Evolutionary conservation across 2,113 vertebrate species (phyloP).

Genomic region (Megaceryle torquata): DNA sequence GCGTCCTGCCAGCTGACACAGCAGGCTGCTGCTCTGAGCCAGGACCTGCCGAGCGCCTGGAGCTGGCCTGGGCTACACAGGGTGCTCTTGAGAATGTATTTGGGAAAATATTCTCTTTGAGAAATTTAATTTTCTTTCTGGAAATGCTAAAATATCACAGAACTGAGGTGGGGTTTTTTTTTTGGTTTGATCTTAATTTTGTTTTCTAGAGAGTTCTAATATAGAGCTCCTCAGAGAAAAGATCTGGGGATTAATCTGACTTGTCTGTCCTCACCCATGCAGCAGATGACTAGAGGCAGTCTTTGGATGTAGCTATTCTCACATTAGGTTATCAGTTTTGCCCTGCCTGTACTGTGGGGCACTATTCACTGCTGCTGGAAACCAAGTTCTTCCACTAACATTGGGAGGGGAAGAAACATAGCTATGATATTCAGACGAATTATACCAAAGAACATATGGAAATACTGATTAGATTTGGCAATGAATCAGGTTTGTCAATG

Average conservation of each 20-base stretch:
- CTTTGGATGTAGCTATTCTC: neutral
- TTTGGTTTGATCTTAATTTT: fast-evolving
- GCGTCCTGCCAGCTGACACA: neutral
- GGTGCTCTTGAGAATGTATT: fast-evolving
- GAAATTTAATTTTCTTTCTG: neutral
- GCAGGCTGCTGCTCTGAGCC: neutral
- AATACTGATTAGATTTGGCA: neutral
- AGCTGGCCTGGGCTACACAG: neutral
- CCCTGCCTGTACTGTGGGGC: neutral
- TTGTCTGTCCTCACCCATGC: neutral
- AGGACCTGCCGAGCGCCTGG: fast-evolving
- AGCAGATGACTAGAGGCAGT: neutral
- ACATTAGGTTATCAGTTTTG: neutral
- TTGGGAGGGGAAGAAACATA: neutral
- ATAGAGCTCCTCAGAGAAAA: neutral
- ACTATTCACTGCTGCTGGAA: neutral
- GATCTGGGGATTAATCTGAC: neutral
- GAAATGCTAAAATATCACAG: neutral
- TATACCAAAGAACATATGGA: neutral
- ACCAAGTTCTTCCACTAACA: neutral
- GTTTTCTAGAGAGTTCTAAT: neutral
- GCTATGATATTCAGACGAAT: neutral
- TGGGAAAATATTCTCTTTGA: neutral
- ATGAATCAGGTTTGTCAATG: neutral
- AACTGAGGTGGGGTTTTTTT: neutral